These are phyloP conservation scores for Branchipolynoe longqiensis DNA, from an alignment of 2,888 invertebrate species.

Conservation along the genomic window DNA sequence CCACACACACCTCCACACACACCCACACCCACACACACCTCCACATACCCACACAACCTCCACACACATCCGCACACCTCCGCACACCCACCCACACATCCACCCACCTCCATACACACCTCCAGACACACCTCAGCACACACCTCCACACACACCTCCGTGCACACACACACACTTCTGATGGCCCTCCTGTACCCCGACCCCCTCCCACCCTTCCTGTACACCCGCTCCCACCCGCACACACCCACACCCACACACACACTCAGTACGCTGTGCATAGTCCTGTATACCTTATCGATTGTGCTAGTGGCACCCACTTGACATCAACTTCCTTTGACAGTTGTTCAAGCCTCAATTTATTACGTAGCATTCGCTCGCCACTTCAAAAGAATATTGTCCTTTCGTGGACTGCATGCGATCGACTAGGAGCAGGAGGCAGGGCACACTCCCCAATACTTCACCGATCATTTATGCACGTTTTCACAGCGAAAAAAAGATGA, in stretches of 20 bases:
- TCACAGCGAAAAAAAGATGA: too few relatives aligned
- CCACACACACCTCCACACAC: too few relatives aligned
- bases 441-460: too few relatives aligned
- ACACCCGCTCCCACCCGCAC: background rate
- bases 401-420: slow-evolving; percentile 44
- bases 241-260: background rate
- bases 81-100: too few relatives aligned
- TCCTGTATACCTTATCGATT: slow-evolving; percentile 27
- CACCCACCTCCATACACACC: too few relatives aligned
- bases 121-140: too few relatives aligned
- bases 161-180: background rate
- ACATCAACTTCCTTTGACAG: slow-evolving; percentile 51
- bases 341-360: slow-evolving; percentile 51
- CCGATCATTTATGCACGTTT: too few relatives aligned
- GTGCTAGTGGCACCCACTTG: background rate
- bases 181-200: background rate
- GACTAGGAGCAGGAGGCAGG: too few relatives aligned
- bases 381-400: slow-evolving; percentile 51
- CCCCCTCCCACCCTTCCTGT: background rate
- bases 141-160: background rate
- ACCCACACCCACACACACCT: too few relatives aligned
- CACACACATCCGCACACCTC: too few relatives aligned
- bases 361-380: slow-evolving; percentile 47
- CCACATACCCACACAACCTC: too few relatives aligned
- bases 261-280: background rate